Conservation (phyloP, 2,797 vertebrate species). For the Heterohyrax brucei region DNA sequence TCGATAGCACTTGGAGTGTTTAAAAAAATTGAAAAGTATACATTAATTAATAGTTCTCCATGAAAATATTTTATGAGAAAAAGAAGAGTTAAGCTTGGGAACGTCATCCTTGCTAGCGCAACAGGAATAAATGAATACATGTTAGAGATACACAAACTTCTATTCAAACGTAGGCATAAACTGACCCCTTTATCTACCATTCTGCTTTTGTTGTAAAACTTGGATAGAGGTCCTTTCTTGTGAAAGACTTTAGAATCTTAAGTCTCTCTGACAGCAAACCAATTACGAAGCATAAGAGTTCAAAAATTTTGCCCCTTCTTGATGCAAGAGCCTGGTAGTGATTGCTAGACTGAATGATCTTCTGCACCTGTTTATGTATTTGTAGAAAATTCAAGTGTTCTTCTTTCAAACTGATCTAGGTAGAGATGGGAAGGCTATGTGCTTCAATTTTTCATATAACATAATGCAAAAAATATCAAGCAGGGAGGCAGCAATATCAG, state of each 20-base stretch:
- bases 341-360: not conserved
- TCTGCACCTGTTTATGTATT: not conserved
- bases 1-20: not conserved
- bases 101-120: conserved; percentile 48
- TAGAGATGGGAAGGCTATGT: not conserved
- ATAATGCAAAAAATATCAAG: conserved; percentile 55
- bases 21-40: conserved; percentile 21
- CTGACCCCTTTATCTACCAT: not conserved
- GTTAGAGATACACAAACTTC: conserved; percentile 14
- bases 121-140: conserved; percentile 34
- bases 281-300: not conserved
- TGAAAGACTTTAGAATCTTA: conserved; percentile 19
- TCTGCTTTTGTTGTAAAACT: conserved; percentile 52
- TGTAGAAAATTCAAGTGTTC: not conserved
- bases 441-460: not conserved
- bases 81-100: conserved; percentile 40
- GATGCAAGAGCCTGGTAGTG: conserved; percentile 29
- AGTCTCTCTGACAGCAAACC: conserved; percentile 7
- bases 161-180: conserved; percentile 63
- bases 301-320: conserved; percentile 45
- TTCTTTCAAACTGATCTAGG: conserved; percentile 27
- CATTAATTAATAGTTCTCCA: conserved; percentile 26
- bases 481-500: conserved; percentile 52
- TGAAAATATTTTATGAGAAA: conserved; percentile 27
- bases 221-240: not conserved